A percentile compares a stretch with the other conserved stretches of the same genome.
phyloP scores from a whole-genome alignment of 2,113 vertebrate genomes.

The Brachyhypopomus occidentalis region DNA sequence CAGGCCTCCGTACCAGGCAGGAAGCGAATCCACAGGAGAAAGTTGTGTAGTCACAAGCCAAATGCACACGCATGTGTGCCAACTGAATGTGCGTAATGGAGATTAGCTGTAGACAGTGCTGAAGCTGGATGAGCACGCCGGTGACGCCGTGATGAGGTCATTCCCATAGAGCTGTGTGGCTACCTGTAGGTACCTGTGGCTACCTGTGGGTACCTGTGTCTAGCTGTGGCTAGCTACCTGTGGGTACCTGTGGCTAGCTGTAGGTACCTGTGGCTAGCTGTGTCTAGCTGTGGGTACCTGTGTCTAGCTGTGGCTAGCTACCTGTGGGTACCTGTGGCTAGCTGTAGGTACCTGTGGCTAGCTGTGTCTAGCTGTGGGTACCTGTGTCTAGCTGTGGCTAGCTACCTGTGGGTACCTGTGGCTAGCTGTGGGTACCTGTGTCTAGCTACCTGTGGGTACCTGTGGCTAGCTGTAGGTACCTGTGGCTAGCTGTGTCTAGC shows the following conservation, averaged over 20 bases:
- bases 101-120: conserved; percentile 28
- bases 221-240: not conserved
- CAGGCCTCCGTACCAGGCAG: conserved; percentile 8
- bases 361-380: not conserved
- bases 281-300: too few species aligned
- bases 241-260: too few species aligned
- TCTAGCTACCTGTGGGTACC: too few species aligned
- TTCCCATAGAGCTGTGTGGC: not conserved
- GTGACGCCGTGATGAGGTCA: conserved; percentile 16
- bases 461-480: not conserved
- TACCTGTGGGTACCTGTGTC: too few species aligned
- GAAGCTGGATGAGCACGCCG: conserved; percentile 10
- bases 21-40: conserved; percentile 25
- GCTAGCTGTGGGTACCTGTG: not conserved
- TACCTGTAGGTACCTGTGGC: not conserved
- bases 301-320: not conserved
- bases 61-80: conserved; percentile 35
- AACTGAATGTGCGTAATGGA: conserved; percentile 2
- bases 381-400: too few species aligned
- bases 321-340: too few species aligned
- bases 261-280: too few species aligned
- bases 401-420: too few species aligned
- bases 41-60: not conserved
- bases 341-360: too few species aligned
- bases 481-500: too few species aligned